Percentiles rank a stretch among this genome's conserved stretches.
Evolutionary conservation across 2,888 invertebrate genomes (phyloP).

Genomic region (Pammene fasciana): DNA sequence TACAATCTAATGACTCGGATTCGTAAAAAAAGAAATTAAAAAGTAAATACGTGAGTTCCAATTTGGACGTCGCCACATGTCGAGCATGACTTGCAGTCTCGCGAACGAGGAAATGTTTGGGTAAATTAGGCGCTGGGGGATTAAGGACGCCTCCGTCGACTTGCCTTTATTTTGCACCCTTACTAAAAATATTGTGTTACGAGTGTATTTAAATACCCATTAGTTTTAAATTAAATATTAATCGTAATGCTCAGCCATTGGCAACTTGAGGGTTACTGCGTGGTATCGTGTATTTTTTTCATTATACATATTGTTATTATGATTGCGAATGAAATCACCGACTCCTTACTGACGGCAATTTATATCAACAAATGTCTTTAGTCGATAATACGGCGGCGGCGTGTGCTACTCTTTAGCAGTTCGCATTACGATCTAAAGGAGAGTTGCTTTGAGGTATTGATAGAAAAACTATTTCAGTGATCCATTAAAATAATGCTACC

Average conservation of each 20-base stretch:
- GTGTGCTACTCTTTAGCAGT: too few relatives aligned
- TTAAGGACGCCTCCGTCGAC: constrained; percentile 18
- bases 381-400: too few relatives aligned
- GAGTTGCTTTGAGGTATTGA: too few relatives aligned
- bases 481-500: neutral
- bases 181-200: constrained; percentile 27
- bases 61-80: constrained; percentile 77
- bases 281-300: neutral
- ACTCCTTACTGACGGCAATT: neutral
- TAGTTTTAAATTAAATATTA: constrained; percentile 25
- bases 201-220: constrained; percentile 27
- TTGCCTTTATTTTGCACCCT: constrained; percentile 21
- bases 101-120: constrained; percentile 30
- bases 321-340: neutral
- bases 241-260: constrained; percentile 15
- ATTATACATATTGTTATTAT: neutral
- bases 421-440: neutral
- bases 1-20: constrained; percentile 77
- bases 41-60: constrained; percentile 71
- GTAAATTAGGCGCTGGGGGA: constrained; percentile 25
- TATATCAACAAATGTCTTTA: neutral
- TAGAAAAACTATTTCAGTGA: neutral
- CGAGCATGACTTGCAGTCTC: constrained; percentile 74
- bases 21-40: constrained; percentile 62
- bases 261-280: neutral